A percentile compares a stretch with the other conserved stretches of the same genome.
These are phyloP conservation scores for Fragum fragum DNA, from an alignment of 2,888 invertebrate species.

Conservation along the genomic window DNA sequence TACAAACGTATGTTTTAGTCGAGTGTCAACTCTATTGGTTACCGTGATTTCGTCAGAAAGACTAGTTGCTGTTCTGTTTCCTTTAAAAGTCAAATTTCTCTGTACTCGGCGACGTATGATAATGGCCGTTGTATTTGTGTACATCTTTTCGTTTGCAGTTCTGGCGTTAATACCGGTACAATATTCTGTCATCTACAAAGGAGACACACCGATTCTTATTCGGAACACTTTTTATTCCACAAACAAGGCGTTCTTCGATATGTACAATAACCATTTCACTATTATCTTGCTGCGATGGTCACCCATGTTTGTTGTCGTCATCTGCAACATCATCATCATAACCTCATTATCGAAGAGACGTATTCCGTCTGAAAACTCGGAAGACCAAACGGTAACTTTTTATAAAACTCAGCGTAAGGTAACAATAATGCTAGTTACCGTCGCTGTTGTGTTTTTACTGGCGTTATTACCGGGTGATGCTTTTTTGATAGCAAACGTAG, in stretches of 20 bases:
- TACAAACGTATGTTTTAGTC: conserved; percentile 38
- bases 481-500: conserved; percentile 8
- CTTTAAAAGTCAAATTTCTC: conserved; percentile 45
- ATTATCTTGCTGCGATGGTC: conserved; percentile 46
- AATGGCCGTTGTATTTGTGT: conserved; percentile 33
- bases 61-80: conserved; percentile 53
- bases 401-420: conserved; percentile 25
- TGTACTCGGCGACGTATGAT: conserved; percentile 35
- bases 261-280: conserved; percentile 32
- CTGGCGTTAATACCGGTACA: conserved; percentile 35
- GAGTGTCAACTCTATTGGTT: conserved; percentile 42
- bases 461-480: conserved; percentile 41
- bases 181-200: conserved; percentile 4
- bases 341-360: conserved; percentile 16
- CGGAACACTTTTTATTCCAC: conserved; percentile 31
- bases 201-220: conserved; percentile 21
- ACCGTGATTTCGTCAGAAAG: conserved; percentile 50
- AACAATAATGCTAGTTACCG: conserved; percentile 52
- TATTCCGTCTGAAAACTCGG: conserved; percentile 3
- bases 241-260: conserved; percentile 34
- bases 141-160: conserved; percentile 29
- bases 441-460: conserved; percentile 47
- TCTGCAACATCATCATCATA: conserved; percentile 45
- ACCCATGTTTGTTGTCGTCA: conserved; percentile 40
- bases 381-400: neutral